Base-by-base conservation (phyloP, 2,888 invertebrate genomes). In the Conus canariensis region DNA sequence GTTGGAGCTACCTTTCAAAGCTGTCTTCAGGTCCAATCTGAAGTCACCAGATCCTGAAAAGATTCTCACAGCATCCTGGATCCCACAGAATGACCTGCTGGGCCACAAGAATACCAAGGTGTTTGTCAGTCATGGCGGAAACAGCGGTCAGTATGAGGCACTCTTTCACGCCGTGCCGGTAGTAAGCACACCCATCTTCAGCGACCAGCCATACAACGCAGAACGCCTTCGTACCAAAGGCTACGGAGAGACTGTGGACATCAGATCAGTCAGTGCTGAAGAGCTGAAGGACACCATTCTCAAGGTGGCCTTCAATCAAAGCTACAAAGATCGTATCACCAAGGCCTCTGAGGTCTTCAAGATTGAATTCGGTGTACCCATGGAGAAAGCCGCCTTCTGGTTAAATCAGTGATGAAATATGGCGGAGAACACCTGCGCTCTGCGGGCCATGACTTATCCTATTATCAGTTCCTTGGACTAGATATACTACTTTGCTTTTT, bases 131-230 rank as follows among this genome's bases (percentile, higher is more conserved):
- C 94, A 94, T 88, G 93, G 93, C 89, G 94, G 94, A 12, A 93
- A 92, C 80, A 94, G 93, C 85, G 92, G 94, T 7, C 92, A 93
- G 59, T 94, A 92, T 90, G 94, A 94, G 88, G 92, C 92, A 10
- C 90, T 94, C 10, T 94, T 92, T 89, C 93, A 94, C 80, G 94
- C 90, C 6, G 93, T 94, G 22, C 94, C 94, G 6, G 92, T 94
- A 82, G 88, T 94, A 0, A 91, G 92, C 67, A 88, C 93, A 19
- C 93, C 94, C 14, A 25, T 93, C 16, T 89, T 91, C 77, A 93
- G 88, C 1, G 94, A 94, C 85, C 91, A 91, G 30, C 16, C 10
- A 6, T 89, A 91, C 64, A 89, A 90, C 25, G 85, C 91, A 1
- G 90, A 91, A 74, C 83, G 91, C 56, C 59, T 87, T 25, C 67